phyloP scores from a whole-genome alignment of 2,797 vertebrate species.

The Corythornis leucogaster region DNA sequence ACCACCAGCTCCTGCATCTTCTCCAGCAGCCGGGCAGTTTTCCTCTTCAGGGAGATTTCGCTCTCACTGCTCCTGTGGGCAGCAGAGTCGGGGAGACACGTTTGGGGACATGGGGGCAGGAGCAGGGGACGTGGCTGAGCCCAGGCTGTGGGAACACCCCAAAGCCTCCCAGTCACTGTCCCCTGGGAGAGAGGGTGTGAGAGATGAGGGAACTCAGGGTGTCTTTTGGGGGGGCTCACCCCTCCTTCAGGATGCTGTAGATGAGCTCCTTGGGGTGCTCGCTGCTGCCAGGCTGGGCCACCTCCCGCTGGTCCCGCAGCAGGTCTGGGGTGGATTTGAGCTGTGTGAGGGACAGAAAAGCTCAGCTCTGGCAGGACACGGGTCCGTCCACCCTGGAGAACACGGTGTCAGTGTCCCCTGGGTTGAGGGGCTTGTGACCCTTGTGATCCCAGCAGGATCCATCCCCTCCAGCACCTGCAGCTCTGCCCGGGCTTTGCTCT shows the following conservation, averaged over 20 bases:
- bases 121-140: accelerated
- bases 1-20: constrained; percentile 87
- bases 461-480: background rate
- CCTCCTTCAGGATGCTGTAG: constrained; percentile 88
- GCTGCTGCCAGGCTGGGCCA: constrained; percentile 75
- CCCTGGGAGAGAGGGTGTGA: background rate
- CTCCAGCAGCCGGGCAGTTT: constrained; percentile 84
- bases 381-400: background rate
- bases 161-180: background rate
- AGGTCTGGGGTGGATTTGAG: constrained; percentile 94
- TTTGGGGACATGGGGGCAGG: background rate
- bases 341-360: background rate
- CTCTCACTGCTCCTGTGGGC: constrained; percentile 84
- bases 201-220: accelerated
- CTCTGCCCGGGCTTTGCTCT: background rate
- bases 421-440: background rate
- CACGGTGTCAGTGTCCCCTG: accelerated
- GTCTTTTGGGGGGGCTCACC: constrained; percentile 73
- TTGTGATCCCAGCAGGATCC: background rate
- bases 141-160: accelerated
- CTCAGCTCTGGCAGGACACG: background rate
- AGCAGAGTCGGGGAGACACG: background rate
- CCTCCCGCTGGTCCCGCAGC: constrained; percentile 89
- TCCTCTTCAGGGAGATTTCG: constrained; percentile 81
- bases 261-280: constrained; percentile 85